These are phyloP conservation scores for Euura lappo DNA, from an alignment of 1,140 invertebrate genomes.

Conservation along the genomic window DNA sequence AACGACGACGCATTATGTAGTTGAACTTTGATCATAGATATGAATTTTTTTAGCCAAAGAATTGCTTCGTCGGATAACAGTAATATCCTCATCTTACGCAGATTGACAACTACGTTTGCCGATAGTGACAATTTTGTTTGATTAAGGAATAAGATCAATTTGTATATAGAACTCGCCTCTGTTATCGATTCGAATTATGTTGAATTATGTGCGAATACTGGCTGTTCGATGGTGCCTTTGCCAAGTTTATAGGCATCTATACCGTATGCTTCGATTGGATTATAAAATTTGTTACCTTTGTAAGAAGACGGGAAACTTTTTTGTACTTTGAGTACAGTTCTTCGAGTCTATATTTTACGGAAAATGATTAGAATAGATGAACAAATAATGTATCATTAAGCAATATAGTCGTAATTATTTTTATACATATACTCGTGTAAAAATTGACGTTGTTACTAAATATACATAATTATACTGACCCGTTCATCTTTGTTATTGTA, in stretches of 20 bases:
- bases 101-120: not conserved
- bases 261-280: constrained; percentile 14
- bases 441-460: constrained; percentile 6
- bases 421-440: constrained; percentile 28
- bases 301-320: constrained; percentile 17
- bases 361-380: not conserved
- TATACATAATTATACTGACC: constrained; percentile 8
- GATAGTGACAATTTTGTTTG: too few species aligned
- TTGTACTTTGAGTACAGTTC: constrained; percentile 1
- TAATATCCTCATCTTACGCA: not conserved
- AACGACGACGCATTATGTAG: not conserved
- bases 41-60: not conserved
- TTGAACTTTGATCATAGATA: not conserved
- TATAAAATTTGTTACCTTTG: constrained; percentile 27
- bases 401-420: constrained; percentile 40
- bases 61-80: not conserved
- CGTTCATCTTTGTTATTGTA: not conserved
- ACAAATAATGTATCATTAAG: constrained; percentile 22
- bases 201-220: not conserved
- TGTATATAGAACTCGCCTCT: too few species aligned
- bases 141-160: too few species aligned
- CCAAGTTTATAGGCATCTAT: not conserved
- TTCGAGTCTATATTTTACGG: constrained; percentile 34
- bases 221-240: not conserved
- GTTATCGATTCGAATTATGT: not conserved